Evolutionary conservation across 2,888 invertebrate species (phyloP).

Genomic region (Hecatera dysodea): DNA sequence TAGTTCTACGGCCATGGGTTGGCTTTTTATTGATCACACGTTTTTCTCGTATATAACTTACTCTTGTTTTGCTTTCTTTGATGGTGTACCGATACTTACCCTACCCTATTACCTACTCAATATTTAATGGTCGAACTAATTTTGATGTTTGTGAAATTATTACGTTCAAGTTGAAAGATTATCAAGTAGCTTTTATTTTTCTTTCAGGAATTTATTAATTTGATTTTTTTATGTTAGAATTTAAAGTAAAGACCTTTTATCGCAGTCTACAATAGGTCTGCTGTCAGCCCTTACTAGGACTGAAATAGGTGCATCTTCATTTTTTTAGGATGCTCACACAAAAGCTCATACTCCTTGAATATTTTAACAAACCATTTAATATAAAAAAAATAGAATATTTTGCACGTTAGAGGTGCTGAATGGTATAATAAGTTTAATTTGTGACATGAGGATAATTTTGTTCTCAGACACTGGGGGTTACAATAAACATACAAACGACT

Average conservation of each 20-base stretch:
- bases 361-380: no score
- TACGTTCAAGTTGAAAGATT: not conserved
- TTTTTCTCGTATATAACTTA: conserved; percentile 35
- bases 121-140: not conserved
- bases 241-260: not conserved
- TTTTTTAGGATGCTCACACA: no score
- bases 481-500: conserved; percentile 54
- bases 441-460: no score
- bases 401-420: no score
- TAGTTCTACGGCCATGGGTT: conserved; percentile 43
- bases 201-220: not conserved
- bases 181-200: not conserved
- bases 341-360: no score
- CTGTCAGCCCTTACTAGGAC: no score
- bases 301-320: no score
- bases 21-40: conserved; percentile 54
- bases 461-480: not conserved
- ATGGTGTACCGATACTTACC: conserved; percentile 21
- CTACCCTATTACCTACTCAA: not conserved
- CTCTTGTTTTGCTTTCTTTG: conserved; percentile 29
- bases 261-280: conserved; percentile 1
- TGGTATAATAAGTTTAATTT: no score
- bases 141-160: not conserved
- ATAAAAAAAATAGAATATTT: no score
- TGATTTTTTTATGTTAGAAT: not conserved